A percentile compares a stretch with the other conserved stretches of the same genome.
Conservation (phyloP, 1,140 invertebrate genomes). For the Drosophila sucinea region DNA sequence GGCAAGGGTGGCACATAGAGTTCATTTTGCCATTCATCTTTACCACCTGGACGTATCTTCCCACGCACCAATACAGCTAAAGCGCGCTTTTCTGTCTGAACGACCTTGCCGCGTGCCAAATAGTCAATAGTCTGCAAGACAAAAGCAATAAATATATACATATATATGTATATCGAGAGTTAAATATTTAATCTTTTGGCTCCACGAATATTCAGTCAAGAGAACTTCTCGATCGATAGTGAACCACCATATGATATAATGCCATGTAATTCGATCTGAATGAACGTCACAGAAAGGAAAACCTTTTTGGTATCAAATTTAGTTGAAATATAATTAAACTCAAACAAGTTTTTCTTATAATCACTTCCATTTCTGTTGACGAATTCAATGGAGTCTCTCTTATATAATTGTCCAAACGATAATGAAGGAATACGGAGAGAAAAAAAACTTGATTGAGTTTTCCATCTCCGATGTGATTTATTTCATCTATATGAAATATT, state of each 20-base stretch:
- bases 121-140: slow-evolving; percentile 91
- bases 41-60: slow-evolving; percentile 91
- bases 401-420: not conserved
- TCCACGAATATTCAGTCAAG: no score
- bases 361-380: not conserved
- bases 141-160: slow-evolving; percentile 69
- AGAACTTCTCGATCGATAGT: no score
- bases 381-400: not conserved
- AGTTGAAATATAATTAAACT: not conserved
- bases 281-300: not conserved
- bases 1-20: slow-evolving; percentile 97
- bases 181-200: not conserved
- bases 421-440: no score
- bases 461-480: no score
- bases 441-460: no score
- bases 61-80: slow-evolving; percentile 91
- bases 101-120: slow-evolving; percentile 92
- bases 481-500: no score
- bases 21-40: slow-evolving; percentile 92
- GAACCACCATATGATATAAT: no score
- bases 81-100: slow-evolving; percentile 94
- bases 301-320: slow-evolving; percentile 3
- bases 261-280: not conserved
- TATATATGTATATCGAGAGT: not conserved
- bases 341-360: not conserved